A percentile compares a stretch with the other conserved stretches of the same genome.
phyloP scores from a whole-genome alignment of 2,113 vertebrate genomes.

The Canis aureus region DNA sequence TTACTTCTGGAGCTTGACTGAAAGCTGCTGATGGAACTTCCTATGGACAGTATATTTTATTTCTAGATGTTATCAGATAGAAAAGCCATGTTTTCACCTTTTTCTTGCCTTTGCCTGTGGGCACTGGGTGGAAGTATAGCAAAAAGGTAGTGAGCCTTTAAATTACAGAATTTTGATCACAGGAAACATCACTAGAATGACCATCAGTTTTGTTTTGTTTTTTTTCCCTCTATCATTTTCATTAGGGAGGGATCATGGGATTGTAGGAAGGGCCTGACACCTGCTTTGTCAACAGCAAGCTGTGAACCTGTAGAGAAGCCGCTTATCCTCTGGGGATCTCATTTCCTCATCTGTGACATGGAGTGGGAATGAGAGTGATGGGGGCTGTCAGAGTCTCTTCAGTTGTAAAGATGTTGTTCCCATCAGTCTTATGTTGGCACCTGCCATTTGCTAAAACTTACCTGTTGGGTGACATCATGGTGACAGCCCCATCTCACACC shows the following conservation, averaged over 20 bases:
- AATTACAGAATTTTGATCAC: background rate
- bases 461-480: background rate
- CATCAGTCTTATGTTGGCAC: background rate
- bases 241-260: background rate
- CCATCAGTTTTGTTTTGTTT: background rate
- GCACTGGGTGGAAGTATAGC: background rate
- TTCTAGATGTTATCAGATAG: background rate
- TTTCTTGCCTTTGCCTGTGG: background rate
- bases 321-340: background rate
- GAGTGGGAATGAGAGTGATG: too few relatives aligned
- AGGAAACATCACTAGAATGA: conserved; percentile 3
- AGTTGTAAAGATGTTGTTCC: background rate
- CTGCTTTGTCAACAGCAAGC: background rate
- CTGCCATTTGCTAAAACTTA: background rate
- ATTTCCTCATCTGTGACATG: background rate
- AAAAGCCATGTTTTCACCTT: background rate
- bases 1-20: conserved; percentile 12
- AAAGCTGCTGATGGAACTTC: background rate
- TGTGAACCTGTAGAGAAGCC: background rate
- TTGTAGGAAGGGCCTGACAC: background rate
- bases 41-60: background rate
- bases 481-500: background rate
- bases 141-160: background rate
- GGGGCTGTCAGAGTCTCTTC: background rate
- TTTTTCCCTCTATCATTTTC: background rate